phyloP scores from a whole-genome alignment of 2,797 vertebrate species.

The Sebastes kiyomatsui region DNA sequence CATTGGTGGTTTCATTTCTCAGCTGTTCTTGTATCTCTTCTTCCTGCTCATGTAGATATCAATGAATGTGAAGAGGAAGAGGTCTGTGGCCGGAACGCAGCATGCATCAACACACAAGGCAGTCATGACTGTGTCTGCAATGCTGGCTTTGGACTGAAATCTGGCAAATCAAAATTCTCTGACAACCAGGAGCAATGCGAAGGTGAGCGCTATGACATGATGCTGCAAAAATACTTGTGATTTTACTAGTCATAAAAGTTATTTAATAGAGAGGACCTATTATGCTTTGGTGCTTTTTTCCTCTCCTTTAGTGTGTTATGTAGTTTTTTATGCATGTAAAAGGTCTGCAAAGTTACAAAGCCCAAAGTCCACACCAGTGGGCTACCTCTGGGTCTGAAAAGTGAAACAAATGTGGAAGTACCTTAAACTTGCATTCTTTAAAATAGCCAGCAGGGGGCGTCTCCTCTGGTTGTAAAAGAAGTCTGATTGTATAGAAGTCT shows the following conservation, averaged over 20 bases:
- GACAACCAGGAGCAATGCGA: constrained; percentile 31
- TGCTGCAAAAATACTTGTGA: not conserved
- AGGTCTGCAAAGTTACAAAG: not conserved
- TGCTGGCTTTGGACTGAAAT: constrained; percentile 51
- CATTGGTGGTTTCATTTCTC: not conserved
- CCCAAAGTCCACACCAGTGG: too few relatives aligned
- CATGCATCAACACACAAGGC: constrained; percentile 61
- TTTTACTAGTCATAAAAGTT: not conserved
- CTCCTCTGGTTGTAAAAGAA: too few relatives aligned
- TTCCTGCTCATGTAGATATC: constrained; percentile 50
- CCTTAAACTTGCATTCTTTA: too few relatives aligned
- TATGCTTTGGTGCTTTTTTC: not conserved
- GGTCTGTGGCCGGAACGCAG: constrained; percentile 46
- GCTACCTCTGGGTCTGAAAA: too few relatives aligned
- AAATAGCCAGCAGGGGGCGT: too few relatives aligned
- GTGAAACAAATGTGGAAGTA: too few relatives aligned
- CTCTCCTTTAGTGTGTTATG: not conserved
- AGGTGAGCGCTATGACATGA: constrained; percentile 40
- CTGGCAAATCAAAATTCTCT: constrained; percentile 33
- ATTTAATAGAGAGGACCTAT: not conserved
- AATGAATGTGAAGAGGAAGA: constrained; percentile 49
- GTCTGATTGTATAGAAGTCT: too few relatives aligned
- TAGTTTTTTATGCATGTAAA: not conserved
- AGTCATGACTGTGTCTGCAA: constrained; percentile 62
- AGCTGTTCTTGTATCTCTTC: not conserved